Conservation (phyloP, 2,888 invertebrate species). For the Malthinus flaveolus region DNA sequence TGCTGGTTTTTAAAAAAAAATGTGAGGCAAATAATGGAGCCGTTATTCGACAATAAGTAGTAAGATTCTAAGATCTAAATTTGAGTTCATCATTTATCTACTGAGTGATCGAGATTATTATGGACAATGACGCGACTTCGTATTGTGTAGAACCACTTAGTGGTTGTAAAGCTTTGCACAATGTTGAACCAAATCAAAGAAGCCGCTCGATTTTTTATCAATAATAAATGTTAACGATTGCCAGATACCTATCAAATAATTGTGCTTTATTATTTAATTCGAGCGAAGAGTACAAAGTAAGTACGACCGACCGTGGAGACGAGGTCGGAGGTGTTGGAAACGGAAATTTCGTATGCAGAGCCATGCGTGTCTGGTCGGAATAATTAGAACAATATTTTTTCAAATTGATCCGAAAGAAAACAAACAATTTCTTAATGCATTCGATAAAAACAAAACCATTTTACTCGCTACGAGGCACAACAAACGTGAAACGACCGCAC, state of each 20-base stretch:
- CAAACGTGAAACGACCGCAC: constrained; percentile 9
- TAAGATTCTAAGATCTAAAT: background rate
- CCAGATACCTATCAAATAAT: constrained; percentile 29
- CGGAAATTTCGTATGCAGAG: too few species aligned
- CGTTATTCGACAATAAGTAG: background rate
- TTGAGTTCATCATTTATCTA: constrained; percentile 36
- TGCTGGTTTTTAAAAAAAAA: too few species aligned
- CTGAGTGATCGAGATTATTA: constrained; percentile 40
- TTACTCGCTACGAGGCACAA: background rate
- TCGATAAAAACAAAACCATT: background rate
- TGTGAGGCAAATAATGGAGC: background rate
- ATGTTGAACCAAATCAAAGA: constrained; percentile 43
- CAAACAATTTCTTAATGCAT: background rate
- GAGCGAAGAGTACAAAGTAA: background rate
- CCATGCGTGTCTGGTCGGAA: too few species aligned
- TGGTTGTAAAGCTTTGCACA: constrained; percentile 45
- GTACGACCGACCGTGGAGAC: background rate
- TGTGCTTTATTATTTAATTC: background rate
- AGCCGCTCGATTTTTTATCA: constrained; percentile 44
- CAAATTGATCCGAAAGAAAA: background rate
- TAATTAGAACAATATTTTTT: too few species aligned
- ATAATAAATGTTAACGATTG: constrained; percentile 42
- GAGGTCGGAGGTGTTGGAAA: too few species aligned
- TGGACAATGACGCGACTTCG: constrained; percentile 40
- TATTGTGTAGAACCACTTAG: constrained; percentile 40